phyloP scores from a whole-genome alignment of 2,797 vertebrate species.

The Corythornis leucogaster region DNA sequence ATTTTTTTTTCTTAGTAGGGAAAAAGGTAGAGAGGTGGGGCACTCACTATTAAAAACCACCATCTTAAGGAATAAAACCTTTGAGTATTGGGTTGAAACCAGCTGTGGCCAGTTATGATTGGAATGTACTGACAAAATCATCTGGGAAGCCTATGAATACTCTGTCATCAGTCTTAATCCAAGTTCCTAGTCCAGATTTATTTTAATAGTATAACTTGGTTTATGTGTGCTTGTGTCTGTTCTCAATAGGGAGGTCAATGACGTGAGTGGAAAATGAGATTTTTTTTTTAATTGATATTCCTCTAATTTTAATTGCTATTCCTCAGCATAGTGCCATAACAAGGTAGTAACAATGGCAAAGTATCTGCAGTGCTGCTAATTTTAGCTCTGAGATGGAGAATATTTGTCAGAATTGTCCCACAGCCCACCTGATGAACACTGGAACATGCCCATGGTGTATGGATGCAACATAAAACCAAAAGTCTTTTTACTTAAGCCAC shows the following conservation, averaged over 20 bases:
- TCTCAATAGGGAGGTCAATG: conserved; percentile 49
- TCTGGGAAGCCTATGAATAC: conserved; percentile 29
- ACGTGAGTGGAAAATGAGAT: background rate
- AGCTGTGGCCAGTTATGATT: conserved; percentile 3
- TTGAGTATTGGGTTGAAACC: background rate
- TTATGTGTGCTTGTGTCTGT: conserved; percentile 46
- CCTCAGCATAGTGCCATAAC: background rate
- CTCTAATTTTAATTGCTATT: background rate
- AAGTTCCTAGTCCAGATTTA: conserved; percentile 44
- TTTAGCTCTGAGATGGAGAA: background rate
- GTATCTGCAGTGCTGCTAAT: background rate
- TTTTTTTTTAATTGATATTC: background rate
- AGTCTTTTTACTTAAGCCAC: background rate
- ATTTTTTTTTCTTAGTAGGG: background rate
- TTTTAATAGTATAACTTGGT: conserved; percentile 41
- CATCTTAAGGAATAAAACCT: background rate
- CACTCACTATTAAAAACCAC: background rate
- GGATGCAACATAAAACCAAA: background rate
- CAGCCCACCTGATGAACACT: background rate
- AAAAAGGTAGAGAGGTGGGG: background rate
- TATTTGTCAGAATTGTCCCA: background rate
- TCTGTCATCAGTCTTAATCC: conserved; percentile 8
- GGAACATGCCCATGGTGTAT: background rate
- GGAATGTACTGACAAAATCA: conserved; percentile 29
- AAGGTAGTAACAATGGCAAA: background rate